A percentile compares a stretch with the other conserved stretches of the same genome.
Evolutionary conservation across 2,113 vertebrate genomes (phyloP).

Genomic region (Siniperca chuatsi): DNA sequence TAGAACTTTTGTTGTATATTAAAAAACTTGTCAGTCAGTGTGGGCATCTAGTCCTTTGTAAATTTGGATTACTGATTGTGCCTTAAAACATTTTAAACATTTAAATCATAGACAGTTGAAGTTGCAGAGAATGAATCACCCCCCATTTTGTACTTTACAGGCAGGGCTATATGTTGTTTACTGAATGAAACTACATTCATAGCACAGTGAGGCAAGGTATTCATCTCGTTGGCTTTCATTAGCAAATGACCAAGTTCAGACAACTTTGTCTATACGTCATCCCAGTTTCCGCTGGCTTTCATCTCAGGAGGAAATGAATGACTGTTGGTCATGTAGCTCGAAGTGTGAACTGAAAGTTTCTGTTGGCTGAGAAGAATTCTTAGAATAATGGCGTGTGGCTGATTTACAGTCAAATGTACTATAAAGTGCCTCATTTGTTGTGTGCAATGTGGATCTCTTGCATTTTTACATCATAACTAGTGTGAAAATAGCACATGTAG

Average conservation of each 20-base stretch:
- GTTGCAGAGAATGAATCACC: neutral
- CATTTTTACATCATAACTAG: neutral
- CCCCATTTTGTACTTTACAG: neutral
- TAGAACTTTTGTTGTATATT: neutral
- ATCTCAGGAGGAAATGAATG: neutral
- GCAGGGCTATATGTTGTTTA: neutral
- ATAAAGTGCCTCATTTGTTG: neutral
- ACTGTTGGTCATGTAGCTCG: neutral
- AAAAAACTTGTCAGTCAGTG: neutral
- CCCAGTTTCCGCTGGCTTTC: neutral
- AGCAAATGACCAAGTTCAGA: neutral
- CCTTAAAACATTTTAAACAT: neutral
- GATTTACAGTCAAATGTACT: neutral
- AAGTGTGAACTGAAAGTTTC: neutral
- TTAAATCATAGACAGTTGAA: neutral
- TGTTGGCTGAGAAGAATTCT: neutral
- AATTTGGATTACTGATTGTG: neutral
- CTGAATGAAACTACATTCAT: neutral
- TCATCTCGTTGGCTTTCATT: neutral
- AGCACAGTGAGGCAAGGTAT: neutral
- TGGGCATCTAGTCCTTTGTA: neutral
- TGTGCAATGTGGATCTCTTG: neutral
- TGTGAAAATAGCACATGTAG: neutral
- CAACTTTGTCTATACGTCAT: neutral
- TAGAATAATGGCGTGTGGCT: neutral